phyloP scores from a whole-genome alignment of 2,797 vertebrate genomes.

The Numenius phaeopus region DNA sequence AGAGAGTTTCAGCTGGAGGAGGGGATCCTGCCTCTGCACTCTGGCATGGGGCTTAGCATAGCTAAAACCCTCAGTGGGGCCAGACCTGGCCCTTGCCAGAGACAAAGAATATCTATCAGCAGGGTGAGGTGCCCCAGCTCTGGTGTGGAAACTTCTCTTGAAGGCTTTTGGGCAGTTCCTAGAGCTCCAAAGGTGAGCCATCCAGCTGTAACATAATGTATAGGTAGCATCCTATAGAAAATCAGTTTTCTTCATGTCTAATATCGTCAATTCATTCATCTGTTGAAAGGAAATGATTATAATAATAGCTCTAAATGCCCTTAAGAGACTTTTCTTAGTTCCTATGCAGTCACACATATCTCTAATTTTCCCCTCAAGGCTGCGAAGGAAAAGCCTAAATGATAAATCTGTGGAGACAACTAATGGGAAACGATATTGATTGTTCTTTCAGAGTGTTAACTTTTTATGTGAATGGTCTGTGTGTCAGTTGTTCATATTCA shows the following conservation, averaged over 20 bases:
- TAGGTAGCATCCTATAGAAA: neutral
- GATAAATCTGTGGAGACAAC: slow-evolving; percentile 4
- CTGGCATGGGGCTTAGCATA: neutral
- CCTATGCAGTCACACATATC: neutral
- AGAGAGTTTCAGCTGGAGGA: neutral
- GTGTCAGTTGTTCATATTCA: neutral
- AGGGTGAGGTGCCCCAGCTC: neutral
- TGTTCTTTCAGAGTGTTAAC: neutral
- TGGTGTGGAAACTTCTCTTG: neutral
- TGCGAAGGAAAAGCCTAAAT: neutral
- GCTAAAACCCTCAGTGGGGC: neutral
- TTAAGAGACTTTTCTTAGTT: slow-evolving; percentile 5
- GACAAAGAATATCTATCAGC: neutral
- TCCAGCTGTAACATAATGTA: neutral
- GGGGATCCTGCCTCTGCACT: neutral
- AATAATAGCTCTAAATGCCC: neutral
- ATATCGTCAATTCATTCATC: neutral
- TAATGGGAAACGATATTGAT: slow-evolving; percentile 23
- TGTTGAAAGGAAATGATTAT: slow-evolving; percentile 8
- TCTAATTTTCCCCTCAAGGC: neutral
- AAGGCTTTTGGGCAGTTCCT: neutral
- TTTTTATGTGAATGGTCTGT: neutral
- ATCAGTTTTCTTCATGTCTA: neutral
- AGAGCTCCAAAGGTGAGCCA: neutral
- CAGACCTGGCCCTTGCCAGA: neutral